Conservation (phyloP, 2,888 invertebrate genomes). For the Eucera pruinosa region DNA sequence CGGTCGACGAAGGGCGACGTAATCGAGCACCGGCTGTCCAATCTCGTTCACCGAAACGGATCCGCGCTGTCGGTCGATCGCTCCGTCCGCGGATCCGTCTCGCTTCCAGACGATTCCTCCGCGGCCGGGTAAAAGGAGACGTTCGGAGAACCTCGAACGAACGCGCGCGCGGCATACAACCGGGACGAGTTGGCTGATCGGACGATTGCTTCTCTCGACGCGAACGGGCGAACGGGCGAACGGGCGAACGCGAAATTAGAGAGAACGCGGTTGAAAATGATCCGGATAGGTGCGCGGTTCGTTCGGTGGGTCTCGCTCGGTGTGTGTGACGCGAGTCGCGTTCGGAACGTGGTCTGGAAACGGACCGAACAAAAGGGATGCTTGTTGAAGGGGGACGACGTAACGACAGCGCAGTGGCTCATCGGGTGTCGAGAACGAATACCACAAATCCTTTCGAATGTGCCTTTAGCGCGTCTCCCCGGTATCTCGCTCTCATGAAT, state of each 20-base stretch:
- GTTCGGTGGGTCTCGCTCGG: conserved; percentile 7
- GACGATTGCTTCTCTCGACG: background rate
- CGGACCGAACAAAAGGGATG: conserved; percentile 48
- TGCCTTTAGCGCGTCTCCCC: conserved; percentile 71
- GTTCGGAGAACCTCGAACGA: conserved; percentile 12
- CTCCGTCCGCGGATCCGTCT: conserved; percentile 28
- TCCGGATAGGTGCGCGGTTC: background rate
- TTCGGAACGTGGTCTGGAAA: conserved; percentile 40
- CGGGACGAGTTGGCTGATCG: background rate
- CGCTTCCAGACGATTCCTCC: conserved; percentile 22
- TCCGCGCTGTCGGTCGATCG: conserved; percentile 52
- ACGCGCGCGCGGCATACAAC: conserved; percentile 14
- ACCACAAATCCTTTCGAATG: conserved; percentile 71
- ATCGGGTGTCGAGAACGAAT: conserved; percentile 74
- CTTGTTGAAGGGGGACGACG: conserved; percentile 46
- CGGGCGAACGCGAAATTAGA: conserved; percentile 44
- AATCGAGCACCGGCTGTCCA: conserved; percentile 68
- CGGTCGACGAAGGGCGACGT: conserved; percentile 62
- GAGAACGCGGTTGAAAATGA: conserved; percentile 16
- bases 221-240: conserved; percentile 6
- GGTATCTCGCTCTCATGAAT: conserved; percentile 75
- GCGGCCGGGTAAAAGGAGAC: conserved; percentile 32
- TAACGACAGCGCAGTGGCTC: conserved; percentile 61
- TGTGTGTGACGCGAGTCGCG: conserved; percentile 49
- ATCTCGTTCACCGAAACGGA: conserved; percentile 45